These are phyloP conservation scores for Malurus melanocephalus DNA, from an alignment of 2,113 vertebrate species.

Conservation along the genomic window DNA sequence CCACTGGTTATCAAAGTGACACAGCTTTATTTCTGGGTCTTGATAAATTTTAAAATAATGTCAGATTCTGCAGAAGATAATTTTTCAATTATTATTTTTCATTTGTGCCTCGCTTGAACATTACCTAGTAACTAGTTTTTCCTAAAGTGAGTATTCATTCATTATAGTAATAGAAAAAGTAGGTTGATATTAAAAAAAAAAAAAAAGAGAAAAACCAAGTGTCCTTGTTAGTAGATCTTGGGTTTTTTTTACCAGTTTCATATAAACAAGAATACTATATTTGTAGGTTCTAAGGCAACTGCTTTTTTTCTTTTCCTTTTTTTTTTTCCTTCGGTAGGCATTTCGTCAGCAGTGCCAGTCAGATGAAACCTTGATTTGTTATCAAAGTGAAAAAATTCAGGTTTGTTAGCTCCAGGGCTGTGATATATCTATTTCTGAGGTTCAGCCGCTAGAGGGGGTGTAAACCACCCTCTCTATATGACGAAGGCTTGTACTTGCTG, in stretches of 20 bases:
- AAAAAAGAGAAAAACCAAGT: not conserved
- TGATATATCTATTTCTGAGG: not conserved
- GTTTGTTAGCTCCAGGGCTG: not conserved
- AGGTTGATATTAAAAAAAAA: not conserved
- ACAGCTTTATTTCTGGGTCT: not conserved
- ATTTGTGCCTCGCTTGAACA: not conserved
- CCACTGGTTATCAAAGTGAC: not conserved
- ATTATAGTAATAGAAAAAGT: not conserved
- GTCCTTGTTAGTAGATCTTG: not conserved
- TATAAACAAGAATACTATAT: not conserved
- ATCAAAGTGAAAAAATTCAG: not conserved
- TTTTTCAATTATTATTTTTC: not conserved
- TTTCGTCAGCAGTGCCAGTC: not conserved
- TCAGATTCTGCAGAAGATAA: not conserved
- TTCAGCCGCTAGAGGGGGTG: slow-evolving; percentile 38
- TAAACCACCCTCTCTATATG: not conserved
- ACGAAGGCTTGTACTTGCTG: not conserved
- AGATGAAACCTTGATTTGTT: not conserved
- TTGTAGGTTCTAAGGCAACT: not conserved
- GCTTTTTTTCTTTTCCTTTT: not conserved
- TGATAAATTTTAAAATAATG: not conserved
- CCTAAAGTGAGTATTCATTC: not conserved
- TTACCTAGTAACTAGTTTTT: not conserved
- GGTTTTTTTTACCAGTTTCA: not conserved
- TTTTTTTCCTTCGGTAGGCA: not conserved